Percentiles rank a stretch among this genome's conserved stretches.
Conservation (phyloP, 1,140 invertebrate species). For the Drosophila subobscura region DNA sequence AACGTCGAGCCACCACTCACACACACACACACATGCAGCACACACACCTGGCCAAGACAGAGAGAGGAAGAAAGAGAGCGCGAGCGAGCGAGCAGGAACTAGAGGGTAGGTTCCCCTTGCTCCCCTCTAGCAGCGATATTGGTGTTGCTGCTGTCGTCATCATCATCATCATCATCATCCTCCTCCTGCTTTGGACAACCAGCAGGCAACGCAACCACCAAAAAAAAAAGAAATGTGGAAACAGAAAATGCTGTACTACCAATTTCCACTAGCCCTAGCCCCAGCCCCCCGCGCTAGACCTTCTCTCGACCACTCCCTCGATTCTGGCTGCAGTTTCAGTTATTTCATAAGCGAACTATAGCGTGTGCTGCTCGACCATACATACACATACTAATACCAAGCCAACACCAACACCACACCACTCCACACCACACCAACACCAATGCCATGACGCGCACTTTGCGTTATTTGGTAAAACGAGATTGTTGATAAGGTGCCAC, state of each 20-base stretch:
- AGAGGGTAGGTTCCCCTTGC: slow-evolving; percentile 55
- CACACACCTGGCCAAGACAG: slow-evolving; percentile 21
- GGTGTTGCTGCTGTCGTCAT: slow-evolving; percentile 55
- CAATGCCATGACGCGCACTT: slow-evolving; percentile 64
- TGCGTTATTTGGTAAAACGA: slow-evolving; percentile 81
- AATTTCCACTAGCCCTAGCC: slow-evolving; percentile 70
- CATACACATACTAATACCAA: slow-evolving; percentile 13
- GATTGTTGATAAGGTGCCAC: slow-evolving; percentile 78
- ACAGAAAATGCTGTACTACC: slow-evolving; percentile 45
- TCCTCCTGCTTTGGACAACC: slow-evolving; percentile 66
- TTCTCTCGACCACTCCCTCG: slow-evolving; percentile 66
- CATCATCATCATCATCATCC: slow-evolving; percentile 21
- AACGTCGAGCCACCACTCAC: slow-evolving; percentile 12
- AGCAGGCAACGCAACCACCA: slow-evolving; percentile 66
- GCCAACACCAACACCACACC: slow-evolving; percentile 14
- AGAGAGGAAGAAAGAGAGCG: not conserved
- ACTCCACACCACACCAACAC: slow-evolving; percentile 26
- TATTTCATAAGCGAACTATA: slow-evolving; percentile 50
- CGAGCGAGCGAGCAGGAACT: not conserved
- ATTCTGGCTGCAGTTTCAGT: slow-evolving; percentile 42
- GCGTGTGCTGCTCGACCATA: slow-evolving; percentile 38
- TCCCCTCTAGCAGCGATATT: not conserved
- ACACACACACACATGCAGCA: slow-evolving; percentile 6
- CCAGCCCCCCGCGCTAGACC: slow-evolving; percentile 27
- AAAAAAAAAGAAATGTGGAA: slow-evolving; percentile 33